Base-by-base conservation (phyloP, 2,888 invertebrate genomes). In the Megastigmus dorsalis region DNA sequence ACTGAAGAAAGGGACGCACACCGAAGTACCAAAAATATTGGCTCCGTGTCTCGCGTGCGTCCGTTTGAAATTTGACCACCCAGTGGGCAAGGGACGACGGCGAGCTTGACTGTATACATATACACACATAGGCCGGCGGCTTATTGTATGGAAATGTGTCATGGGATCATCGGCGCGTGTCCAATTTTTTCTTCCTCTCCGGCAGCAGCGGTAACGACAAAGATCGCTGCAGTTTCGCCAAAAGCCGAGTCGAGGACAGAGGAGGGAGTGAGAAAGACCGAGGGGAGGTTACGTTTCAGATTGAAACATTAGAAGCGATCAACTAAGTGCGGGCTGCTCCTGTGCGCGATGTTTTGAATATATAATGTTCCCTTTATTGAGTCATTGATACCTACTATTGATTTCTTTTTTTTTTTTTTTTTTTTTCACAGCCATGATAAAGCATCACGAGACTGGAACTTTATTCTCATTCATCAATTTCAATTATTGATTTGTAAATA, bases 221-320 rank as follows among this genome's bases (percentile, higher is more conserved):
- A 45, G 36, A 55, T 30, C 45, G 48, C 33, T 2, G 26, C 18
- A 9, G 57, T 20, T 23, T 48, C 41, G 18, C n/a, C 43, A 36
- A 23, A n/a, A 23, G 20, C 20, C 18, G 54, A 20, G 4, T 20
- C 4, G 18, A 20, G 18, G 43, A 50, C 13, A 15, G 52, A 45
- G 20, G 18, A n/a, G 26, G 28, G 15, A 67, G 15, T n/a, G 48
- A 23, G 41, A 33, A 26, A 15, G 4, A 9, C 9, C 50, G 52
- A 50, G 52, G 75, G 48, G 41, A 45, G 76, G 68, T 55, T 62
- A 23, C 30, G 50, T 69, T 62, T 70, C 69, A 54, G 66, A 70
- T 73, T 73, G 73, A 76, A 76, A 76, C 69, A 69, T 76, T 76
- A 76, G 76, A 76, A 69, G 60, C 60, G 57, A 72, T 65, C 41